A percentile compares a stretch with the other conserved stretches of the same genome.
phyloP scores from a whole-genome alignment of 92 coral and sea anemone genomes.

The Pocillopora grandis region DNA sequence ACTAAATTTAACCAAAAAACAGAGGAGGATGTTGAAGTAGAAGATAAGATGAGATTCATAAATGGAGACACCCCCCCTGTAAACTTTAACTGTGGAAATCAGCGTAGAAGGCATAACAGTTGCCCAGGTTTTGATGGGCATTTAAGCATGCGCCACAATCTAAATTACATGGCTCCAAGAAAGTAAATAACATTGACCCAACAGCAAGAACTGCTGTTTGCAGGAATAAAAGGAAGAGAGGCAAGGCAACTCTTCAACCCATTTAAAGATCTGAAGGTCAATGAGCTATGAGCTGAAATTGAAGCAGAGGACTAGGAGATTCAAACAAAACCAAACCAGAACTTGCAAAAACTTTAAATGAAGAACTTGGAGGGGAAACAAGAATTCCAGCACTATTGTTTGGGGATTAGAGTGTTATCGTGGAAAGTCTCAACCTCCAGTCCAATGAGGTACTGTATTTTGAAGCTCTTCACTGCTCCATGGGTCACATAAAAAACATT shows the following conservation, averaged over 20 bases:
- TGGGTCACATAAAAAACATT: constrained; percentile 50
- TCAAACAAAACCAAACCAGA: too few relatives aligned
- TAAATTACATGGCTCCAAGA: constrained; percentile 29
- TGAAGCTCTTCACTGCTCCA: constrained; percentile 57
- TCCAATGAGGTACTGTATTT: constrained; percentile 49
- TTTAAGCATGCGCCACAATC: constrained; percentile 27
- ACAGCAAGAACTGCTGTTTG: constrained; percentile 22
- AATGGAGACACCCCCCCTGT: constrained; percentile 52
- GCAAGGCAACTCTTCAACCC: constrained; percentile 5
- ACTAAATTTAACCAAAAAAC: constrained; percentile 14
- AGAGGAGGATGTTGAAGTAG: constrained; percentile 25
- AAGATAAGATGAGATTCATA: constrained; percentile 47
- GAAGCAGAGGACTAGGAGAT: constrained; percentile 22
- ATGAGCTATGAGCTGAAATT: constrained; percentile 25
- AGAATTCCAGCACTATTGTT: constrained; percentile 52
- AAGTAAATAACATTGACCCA: constrained; percentile 39
- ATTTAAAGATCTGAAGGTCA: constrained; percentile 42
- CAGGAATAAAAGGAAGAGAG: constrained; percentile 20
- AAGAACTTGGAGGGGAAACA: constrained; percentile 45
- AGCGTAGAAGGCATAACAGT: constrained; percentile 51
- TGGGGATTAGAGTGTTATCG: constrained; percentile 15
- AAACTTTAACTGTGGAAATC: constrained; percentile 57
- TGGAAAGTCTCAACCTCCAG: constrained; percentile 37
- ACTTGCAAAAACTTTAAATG: constrained; percentile 1
- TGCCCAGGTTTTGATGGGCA: constrained; percentile 50